Evolutionary conservation across 2,888 invertebrate species (phyloP).

Genomic region (Thereva nobilitata): DNA sequence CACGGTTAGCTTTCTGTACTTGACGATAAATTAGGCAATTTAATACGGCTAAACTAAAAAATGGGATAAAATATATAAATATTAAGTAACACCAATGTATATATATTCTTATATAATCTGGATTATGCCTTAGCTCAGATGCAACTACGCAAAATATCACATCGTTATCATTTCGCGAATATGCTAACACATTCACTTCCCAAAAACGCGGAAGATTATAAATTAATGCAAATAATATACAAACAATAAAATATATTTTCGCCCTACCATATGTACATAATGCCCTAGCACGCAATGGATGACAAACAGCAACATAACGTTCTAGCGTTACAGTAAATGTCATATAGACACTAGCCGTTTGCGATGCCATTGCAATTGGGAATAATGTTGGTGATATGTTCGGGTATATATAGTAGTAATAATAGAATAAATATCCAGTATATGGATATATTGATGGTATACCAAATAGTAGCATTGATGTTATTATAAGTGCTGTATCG

Average conservation of each 20-base stretch:
- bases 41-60: slow-evolving; percentile 82
- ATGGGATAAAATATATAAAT: slow-evolving; percentile 92
- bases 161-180: slow-evolving; percentile 59
- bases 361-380: slow-evolving; percentile 83
- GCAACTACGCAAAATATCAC: slow-evolving; percentile 73
- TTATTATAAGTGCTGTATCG: slow-evolving; percentile 88
- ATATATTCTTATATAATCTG: slow-evolving; percentile 81
- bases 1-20: slow-evolving; percentile 86
- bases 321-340: slow-evolving; percentile 89
- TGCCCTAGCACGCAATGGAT: slow-evolving; percentile 84
- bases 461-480: slow-evolving; percentile 84
- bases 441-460: slow-evolving; percentile 84
- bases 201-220: slow-evolving; percentile 86
- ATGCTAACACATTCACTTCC: slow-evolving; percentile 65
- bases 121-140: slow-evolving; percentile 70
- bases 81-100: slow-evolving; percentile 94
- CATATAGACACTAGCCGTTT: slow-evolving; percentile 93
- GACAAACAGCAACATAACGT: slow-evolving; percentile 92
- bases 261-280: slow-evolving; percentile 89
- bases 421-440: slow-evolving; percentile 74
- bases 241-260: slow-evolving; percentile 80
- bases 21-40: slow-evolving; percentile 90
- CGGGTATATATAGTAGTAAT: slow-evolving; percentile 79
- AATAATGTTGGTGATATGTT: slow-evolving; percentile 79
- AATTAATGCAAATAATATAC: slow-evolving; percentile 76